Base-by-base conservation (phyloP, 2,113 vertebrate genomes). In the Pleuronectes platessa region DNA sequence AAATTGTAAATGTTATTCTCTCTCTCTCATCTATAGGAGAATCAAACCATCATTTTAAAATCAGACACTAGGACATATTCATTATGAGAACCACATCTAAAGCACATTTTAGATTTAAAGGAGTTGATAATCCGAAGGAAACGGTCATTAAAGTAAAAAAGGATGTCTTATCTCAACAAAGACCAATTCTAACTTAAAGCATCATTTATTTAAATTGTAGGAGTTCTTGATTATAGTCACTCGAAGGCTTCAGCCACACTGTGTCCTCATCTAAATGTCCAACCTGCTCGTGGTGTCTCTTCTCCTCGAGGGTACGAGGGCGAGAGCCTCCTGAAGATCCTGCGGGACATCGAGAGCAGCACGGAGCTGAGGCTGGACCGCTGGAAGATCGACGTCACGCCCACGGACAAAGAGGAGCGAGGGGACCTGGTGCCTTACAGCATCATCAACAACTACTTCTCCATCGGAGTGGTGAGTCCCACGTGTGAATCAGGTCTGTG, bases 361-460 rank as follows among this genome's bases (percentile, higher is more conserved):
- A 93, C 95, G 24, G 96, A 97, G 83, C 93, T 98, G 87, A 93
- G 97, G 94, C 91, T 98, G 90, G 97, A 99, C 80, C 96, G 97
- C 84, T 99, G 97, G 97, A 96, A 95, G 45, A 96, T 98, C 0
- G 96, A 98, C 1, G 93, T 99, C 65, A 92, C 95, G 49, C 95
- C 97, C 55, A 94, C 95, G 1, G 96, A 98, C 92, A 97, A 96
- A 91, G 97, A 97, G 61, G 97, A 98, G 90, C 96, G 95, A 69
- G 96, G 96, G 62, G 97, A 97, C 89, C 96, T 96, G 76, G 97
- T 97, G 94, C 97, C 97, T 93, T 98, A 98, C 93, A 96, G 94
- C 74, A 98, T 98, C 83, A 92, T 98, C 76, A 99, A 98, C 93
- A 99, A 98, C 93, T 98, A 98, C 90, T 98, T 98, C 91, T 98